Evolutionary conservation across 2,888 invertebrate genomes (phyloP).

Genomic region (Drosophila crucigera): DNA sequence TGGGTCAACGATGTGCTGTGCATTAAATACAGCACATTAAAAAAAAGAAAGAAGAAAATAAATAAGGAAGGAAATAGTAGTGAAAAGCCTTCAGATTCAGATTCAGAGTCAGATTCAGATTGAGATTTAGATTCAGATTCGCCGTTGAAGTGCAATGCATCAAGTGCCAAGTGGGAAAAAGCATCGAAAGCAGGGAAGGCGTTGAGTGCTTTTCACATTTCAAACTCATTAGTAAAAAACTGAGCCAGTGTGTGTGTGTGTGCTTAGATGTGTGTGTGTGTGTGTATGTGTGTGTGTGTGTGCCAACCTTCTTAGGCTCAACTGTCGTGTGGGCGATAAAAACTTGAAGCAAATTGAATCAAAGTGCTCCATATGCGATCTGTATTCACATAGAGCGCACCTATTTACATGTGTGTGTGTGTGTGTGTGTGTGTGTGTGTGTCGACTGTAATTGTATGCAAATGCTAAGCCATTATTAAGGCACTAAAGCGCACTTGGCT

Average conservation of each 20-base stretch:
- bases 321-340: constrained; percentile 42
- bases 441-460: constrained; percentile 54
- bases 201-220: constrained; percentile 68
- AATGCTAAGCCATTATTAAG: constrained; percentile 71
- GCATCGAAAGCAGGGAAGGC: constrained; percentile 39
- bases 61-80: background rate
- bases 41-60: background rate
- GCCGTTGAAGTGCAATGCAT: constrained; percentile 71
- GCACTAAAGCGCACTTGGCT: constrained; percentile 62
- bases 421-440: constrained; percentile 8
- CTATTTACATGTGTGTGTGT: background rate
- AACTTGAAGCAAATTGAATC: constrained; percentile 71
- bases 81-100: constrained; percentile 27
- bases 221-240: constrained; percentile 70
- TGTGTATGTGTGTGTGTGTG: constrained; percentile 6
- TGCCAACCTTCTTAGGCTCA: constrained; percentile 33
- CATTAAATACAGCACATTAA: constrained; percentile 37
- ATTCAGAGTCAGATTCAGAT: constrained; percentile 3
- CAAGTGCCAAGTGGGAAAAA: constrained; percentile 65
- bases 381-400: constrained; percentile 42
- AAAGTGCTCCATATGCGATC: constrained; percentile 59
- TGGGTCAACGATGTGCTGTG: constrained; percentile 67
- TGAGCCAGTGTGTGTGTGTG: constrained; percentile 7
- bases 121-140: constrained; percentile 27
- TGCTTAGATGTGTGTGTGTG: constrained; percentile 4